Evolutionary conservation across 2,113 vertebrate species (phyloP), one percentile per base, ranked within the genome.

Genomic region (Eurypyga helias): DNA sequence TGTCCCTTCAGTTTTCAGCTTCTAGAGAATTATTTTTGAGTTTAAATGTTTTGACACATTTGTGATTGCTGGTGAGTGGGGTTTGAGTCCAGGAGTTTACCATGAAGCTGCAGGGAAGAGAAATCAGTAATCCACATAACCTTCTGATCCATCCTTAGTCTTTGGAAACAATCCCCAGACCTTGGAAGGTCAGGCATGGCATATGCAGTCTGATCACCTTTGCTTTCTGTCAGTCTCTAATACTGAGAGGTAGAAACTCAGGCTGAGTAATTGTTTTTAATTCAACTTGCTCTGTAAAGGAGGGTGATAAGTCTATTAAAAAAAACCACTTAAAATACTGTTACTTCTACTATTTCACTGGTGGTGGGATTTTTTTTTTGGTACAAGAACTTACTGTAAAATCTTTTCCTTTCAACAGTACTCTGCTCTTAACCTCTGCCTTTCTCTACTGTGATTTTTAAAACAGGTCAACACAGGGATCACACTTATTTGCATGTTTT

Each of bases 151-250:
- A 11, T 52, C 8, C 9, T n/a, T 64, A 28, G 23, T 6, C 29
- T 13, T 65, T 86, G 41, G 34, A 85, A 89, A 57, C 23, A 28
- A 31, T 48, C 17, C 17, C 13, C 7, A 69, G 16, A 60, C 12
- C 38, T 81, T 15, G 24, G 72, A 31, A n/a, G 7, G 26, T 61
- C 17, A 5, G 1, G 4, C 0, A 1, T 65, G 45, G 13, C 10
- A 25, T 9, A 48, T n/a, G 1, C 43, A 64, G 18, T 23, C 21
- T 26, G 23, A 7, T 62, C 10, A 28, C 9, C 31, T 72, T 66
- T 67, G 52, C 36, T 58, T 60, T 62, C 18, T 61, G 60, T 54
- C 13, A 5, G 13, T 33, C 45, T 34, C 4, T 54, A 43, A 34
- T 45, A 24, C 15, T 17, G 19, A 28, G 28, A 83, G 13, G 36